Evolutionary conservation across 2,888 invertebrate species (phyloP).

Genomic region (Morpho helenor): DNA sequence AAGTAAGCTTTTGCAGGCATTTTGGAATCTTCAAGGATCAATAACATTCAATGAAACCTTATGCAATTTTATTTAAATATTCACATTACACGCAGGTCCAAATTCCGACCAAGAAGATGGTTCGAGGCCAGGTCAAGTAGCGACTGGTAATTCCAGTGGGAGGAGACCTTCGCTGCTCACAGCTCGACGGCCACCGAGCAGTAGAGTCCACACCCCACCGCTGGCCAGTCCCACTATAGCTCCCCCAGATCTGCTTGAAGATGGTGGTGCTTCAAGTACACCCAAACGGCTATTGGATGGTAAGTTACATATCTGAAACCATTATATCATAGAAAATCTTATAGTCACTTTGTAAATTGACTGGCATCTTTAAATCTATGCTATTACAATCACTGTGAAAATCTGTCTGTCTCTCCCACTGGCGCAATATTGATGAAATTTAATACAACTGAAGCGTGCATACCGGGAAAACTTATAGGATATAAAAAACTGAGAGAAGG

Average conservation of each 20-base stretch:
- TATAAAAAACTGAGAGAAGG: too few species aligned
- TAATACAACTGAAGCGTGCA: too few species aligned
- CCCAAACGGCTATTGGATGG: conserved; percentile 84
- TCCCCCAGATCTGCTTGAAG: conserved; percentile 83
- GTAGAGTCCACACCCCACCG: conserved; percentile 86
- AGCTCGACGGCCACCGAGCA: conserved; percentile 71
- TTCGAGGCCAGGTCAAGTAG: conserved; percentile 84
- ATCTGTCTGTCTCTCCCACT: too few species aligned
- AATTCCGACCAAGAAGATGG: conserved; percentile 89
- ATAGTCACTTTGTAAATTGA: too few species aligned
- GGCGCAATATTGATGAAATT: too few species aligned
- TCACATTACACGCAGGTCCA: conserved; percentile 62
- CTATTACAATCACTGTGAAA: too few species aligned
- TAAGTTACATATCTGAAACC: conserved; percentile 36
- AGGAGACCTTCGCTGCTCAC: conserved; percentile 67
- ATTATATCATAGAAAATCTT: too few species aligned
- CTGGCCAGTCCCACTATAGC: conserved; percentile 83
- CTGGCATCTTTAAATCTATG: too few species aligned
- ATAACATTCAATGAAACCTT: too few species aligned
- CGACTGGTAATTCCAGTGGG: conserved; percentile 80
- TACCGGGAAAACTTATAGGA: too few species aligned
- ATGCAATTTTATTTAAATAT: neutral
- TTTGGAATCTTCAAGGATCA: too few species aligned
- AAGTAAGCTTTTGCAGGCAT: too few species aligned
- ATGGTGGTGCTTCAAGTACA: conserved; percentile 90